Evolutionary conservation across 2,113 vertebrate species (phyloP).

Genomic region (Craseonycteris thonglongyai): DNA sequence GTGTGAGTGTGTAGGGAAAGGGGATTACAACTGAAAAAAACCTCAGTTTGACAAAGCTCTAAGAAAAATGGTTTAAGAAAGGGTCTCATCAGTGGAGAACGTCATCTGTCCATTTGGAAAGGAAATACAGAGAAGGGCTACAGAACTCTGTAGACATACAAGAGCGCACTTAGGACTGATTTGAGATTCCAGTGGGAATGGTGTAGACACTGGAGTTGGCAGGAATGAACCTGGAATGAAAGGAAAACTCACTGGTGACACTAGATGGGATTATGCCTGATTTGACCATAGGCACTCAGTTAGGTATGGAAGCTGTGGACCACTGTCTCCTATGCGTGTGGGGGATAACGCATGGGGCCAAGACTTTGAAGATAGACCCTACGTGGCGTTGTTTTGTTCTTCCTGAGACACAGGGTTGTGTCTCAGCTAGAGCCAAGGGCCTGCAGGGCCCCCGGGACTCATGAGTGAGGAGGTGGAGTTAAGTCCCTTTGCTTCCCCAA

Average conservation of each 20-base stretch:
- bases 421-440: not conserved
- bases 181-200: not conserved
- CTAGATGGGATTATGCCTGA: not conserved
- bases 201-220: not conserved
- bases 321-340: no score
- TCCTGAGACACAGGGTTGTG: not conserved
- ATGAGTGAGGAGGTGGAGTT: not conserved
- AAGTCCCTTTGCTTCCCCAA: not conserved
- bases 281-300: not conserved
- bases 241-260: not conserved
- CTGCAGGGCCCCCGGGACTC: not conserved
- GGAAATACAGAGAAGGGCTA: not conserved
- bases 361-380: not conserved
- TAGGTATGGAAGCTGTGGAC: not conserved
- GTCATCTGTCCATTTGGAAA: not conserved
- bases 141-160: not conserved
- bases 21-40: not conserved
- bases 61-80: not conserved
- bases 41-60: not conserved
- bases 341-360: not conserved
- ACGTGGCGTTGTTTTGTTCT: not conserved
- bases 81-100: not conserved
- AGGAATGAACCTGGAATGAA: not conserved
- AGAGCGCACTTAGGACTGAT: no score
- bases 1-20: no score